Percentiles rank a stretch among this genome's conserved stretches.
phyloP scores from a whole-genome alignment of 2,797 vertebrate genomes.

The Cheirogaleus major region DNA sequence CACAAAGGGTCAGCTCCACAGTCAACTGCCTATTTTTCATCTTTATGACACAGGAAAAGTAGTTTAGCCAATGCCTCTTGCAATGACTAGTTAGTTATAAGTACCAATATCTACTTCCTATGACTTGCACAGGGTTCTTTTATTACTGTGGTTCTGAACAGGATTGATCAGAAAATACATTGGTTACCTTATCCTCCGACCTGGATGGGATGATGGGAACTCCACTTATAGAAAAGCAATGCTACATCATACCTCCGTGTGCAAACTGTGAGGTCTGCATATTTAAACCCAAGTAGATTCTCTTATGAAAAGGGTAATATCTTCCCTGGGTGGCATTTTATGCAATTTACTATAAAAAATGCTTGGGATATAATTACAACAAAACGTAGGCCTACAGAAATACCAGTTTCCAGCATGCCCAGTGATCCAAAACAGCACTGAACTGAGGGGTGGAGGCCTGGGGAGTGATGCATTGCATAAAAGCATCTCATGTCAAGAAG shows the following conservation, averaged over 20 bases:
- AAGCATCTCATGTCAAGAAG: neutral
- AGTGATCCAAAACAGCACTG: neutral
- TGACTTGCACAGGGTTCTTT: neutral
- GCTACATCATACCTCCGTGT: neutral
- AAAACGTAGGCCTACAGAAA: neutral
- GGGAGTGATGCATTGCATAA: accelerated
- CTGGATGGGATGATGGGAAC: too few species aligned
- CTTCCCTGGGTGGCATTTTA: neutral
- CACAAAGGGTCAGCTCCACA: neutral
- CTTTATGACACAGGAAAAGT: neutral
- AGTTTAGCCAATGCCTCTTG: neutral
- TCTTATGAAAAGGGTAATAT: neutral
- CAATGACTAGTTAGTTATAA: neutral
- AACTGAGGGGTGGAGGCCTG: neutral
- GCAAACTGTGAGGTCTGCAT: neutral
- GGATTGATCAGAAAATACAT: neutral
- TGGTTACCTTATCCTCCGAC: neutral
- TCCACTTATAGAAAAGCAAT: neutral
- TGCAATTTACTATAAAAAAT: neutral
- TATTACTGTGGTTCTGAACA: neutral
- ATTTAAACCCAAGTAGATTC: neutral
- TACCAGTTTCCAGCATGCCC: neutral
- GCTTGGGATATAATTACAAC: neutral
- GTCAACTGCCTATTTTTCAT: neutral
- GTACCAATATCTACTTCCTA: neutral